These are phyloP conservation scores for Rhinogobio ventralis DNA, from an alignment of 2,797 vertebrate species.

Conservation along the genomic window DNA sequence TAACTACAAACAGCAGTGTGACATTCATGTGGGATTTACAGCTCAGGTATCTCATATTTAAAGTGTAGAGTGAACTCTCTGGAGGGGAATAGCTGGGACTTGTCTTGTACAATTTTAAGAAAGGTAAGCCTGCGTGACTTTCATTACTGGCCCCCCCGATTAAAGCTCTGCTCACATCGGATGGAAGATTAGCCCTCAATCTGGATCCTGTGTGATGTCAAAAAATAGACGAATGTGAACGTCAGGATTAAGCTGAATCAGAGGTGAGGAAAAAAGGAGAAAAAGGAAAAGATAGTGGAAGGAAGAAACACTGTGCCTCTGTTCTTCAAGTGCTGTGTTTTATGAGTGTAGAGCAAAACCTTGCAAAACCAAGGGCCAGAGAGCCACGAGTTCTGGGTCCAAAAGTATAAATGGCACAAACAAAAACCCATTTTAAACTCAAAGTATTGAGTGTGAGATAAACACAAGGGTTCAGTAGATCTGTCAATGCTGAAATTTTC, in stretches of 20 bases:
- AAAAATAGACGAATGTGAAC: conserved; percentile 55
- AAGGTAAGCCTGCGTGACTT: conserved; percentile 59
- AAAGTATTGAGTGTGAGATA: background rate
- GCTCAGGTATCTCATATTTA: conserved; percentile 45
- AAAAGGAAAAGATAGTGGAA: conserved; percentile 27
- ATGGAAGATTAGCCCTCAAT: conserved; percentile 63
- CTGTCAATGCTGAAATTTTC: background rate
- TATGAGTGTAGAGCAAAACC: too few species aligned
- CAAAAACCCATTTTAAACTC: background rate
- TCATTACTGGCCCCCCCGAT: conserved; percentile 62
- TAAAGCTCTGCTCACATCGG: conserved; percentile 58
- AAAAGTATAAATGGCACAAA: conserved; percentile 46
- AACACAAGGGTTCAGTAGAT: background rate
- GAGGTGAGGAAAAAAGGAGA: conserved; percentile 47
- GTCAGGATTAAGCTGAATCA: conserved; percentile 64
- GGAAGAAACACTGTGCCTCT: conserved; percentile 19
- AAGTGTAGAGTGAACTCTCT: conserved; percentile 33
- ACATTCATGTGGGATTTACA: conserved; percentile 46
- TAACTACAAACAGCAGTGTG: conserved; percentile 33
- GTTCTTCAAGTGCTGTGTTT: conserved; percentile 32
- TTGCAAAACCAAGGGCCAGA: conserved; percentile 22
- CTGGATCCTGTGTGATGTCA: conserved; percentile 64
- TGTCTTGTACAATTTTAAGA: conserved; percentile 52
- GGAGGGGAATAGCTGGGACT: conserved; percentile 49
- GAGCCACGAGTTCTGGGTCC: conserved; percentile 20